Conservation (phyloP, 2,113 vertebrate genomes). For the Mobula birostris region DNA sequence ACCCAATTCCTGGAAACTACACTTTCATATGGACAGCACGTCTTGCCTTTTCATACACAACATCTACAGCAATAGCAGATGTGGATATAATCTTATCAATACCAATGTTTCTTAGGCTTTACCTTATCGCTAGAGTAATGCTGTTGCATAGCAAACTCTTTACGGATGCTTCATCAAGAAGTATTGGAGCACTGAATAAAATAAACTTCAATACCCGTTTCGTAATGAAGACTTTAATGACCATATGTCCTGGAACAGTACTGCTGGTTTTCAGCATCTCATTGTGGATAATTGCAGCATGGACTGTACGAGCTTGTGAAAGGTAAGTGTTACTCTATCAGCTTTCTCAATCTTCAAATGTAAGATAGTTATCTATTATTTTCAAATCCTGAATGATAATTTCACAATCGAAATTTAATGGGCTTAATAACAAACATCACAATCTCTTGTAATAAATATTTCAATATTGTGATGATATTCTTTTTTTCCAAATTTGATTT, state of each 20-base stretch:
- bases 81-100: conserved; percentile 99
- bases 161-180: conserved; percentile 96
- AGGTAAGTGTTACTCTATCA: conserved; percentile 66
- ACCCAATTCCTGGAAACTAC: conserved; percentile 96
- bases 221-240: conserved; percentile 99
- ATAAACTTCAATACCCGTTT: conserved; percentile 99
- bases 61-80: conserved; percentile 89
- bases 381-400: not conserved
- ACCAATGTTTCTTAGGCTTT: conserved; percentile 98
- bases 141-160: conserved; percentile 99
- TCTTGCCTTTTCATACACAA: conserved; percentile 85
- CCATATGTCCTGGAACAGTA: conserved; percentile 97
- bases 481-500: not conserved
- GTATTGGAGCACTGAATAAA: conserved; percentile 98
- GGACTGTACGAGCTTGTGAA: conserved; percentile 98
- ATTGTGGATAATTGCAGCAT: conserved; percentile 98
- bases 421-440: not conserved
- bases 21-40: conserved; percentile 98
- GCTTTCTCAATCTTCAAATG: not conserved
- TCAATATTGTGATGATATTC: not conserved
- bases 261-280: conserved; percentile 99
- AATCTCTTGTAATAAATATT: not conserved
- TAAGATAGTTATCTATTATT: not conserved
- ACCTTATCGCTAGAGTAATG: conserved; percentile 99
- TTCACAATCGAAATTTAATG: not conserved